These are phyloP conservation scores for Hirtodrosophila histrioides DNA, from an alignment of 2,888 invertebrate genomes.

Conservation along the genomic window DNA sequence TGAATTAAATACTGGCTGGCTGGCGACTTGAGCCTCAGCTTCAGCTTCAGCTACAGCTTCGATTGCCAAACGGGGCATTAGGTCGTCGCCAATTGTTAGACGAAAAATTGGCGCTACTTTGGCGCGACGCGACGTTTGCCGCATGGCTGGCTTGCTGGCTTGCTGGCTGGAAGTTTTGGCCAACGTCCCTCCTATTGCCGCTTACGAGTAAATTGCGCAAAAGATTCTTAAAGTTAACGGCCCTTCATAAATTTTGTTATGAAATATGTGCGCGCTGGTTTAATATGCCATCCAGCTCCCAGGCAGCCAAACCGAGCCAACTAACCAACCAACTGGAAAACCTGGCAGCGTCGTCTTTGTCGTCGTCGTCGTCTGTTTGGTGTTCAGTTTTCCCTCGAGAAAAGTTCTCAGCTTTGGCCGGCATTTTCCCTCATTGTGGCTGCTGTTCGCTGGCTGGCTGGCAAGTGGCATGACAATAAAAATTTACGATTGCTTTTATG, in stretches of 20 bases:
- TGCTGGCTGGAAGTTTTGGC: slow-evolving; percentile 19
- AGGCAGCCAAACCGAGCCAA: slow-evolving; percentile 23
- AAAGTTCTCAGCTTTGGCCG: slow-evolving; percentile 70
- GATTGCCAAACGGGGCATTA: slow-evolving; percentile 83
- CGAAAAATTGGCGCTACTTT: slow-evolving; percentile 79
- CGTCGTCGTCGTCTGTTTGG: slow-evolving; percentile 14
- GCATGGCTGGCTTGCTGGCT: slow-evolving; percentile 5
- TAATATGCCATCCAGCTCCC: slow-evolving; percentile 72
- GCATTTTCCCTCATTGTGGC: slow-evolving; percentile 42
- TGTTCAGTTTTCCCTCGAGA: slow-evolving; percentile 73
- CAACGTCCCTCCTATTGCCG: slow-evolving; percentile 22
- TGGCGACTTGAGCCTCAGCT: slow-evolving; percentile 15
- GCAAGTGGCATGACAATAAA: slow-evolving; percentile 79
- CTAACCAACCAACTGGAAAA: slow-evolving; percentile 47
- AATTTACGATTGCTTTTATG: slow-evolving; percentile 80
- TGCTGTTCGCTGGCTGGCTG: slow-evolving; percentile 28
- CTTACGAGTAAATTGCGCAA: slow-evolving; percentile 69
- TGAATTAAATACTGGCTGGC: slow-evolving; percentile 68
- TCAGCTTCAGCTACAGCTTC: slow-evolving; percentile 39
- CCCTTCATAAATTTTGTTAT: slow-evolving; percentile 81
- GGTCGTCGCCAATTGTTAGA: slow-evolving; percentile 82
- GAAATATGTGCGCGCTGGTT: slow-evolving; percentile 79
- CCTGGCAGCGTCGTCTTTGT: slow-evolving; percentile 41
- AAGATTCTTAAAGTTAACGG: slow-evolving; percentile 82
- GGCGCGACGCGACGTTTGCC: slow-evolving; percentile 61